A percentile compares a stretch with the other conserved stretches of the same genome.
Evolutionary conservation across 2,888 invertebrate species (phyloP).

Genomic region (Watsonalla binaria): DNA sequence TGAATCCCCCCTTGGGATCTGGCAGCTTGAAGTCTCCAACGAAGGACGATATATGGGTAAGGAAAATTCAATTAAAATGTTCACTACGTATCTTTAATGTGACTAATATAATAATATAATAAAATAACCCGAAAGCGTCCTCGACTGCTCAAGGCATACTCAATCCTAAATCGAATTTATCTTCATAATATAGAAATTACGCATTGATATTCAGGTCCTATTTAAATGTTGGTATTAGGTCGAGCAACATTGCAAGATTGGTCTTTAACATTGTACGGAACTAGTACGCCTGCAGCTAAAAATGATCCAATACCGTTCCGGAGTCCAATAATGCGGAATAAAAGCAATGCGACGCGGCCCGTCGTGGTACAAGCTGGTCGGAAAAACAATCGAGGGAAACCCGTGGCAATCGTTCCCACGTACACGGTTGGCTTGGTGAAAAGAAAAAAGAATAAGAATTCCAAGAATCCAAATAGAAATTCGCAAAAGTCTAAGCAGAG

Average conservation of each 20-base stretch:
- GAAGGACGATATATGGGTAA: conserved; percentile 93
- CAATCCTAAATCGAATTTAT: too few relatives aligned
- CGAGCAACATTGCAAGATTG: conserved; percentile 94
- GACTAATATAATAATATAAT: neutral
- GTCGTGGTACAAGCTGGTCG: conserved; percentile 63
- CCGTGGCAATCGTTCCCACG: conserved; percentile 58
- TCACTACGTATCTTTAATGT: conserved; percentile 9
- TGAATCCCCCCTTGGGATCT: conserved; percentile 94
- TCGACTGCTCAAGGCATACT: conserved; percentile 17
- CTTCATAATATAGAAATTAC: too few relatives aligned
- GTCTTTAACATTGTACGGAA: conserved; percentile 96
- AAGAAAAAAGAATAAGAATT: conserved; percentile 78
- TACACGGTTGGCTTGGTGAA: conserved; percentile 70
- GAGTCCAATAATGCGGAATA: conserved; percentile 63
- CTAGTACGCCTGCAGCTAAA: conserved; percentile 81
- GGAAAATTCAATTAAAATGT: conserved; percentile 29
- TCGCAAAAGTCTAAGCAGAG: conserved; percentile 74
- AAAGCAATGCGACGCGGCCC: conserved; percentile 64
- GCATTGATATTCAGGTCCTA: neutral
- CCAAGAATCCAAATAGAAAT: conserved; percentile 72
- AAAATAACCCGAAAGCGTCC: conserved; percentile 16
- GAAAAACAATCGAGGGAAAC: conserved; percentile 62
- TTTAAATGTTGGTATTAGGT: conserved; percentile 76
- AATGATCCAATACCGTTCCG: conserved; percentile 80
- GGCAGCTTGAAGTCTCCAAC: conserved; percentile 97